Percentiles rank a stretch among this genome's conserved stretches.
Conservation (phyloP, 2,888 invertebrate genomes). For the Panorpa germanica region DNA sequence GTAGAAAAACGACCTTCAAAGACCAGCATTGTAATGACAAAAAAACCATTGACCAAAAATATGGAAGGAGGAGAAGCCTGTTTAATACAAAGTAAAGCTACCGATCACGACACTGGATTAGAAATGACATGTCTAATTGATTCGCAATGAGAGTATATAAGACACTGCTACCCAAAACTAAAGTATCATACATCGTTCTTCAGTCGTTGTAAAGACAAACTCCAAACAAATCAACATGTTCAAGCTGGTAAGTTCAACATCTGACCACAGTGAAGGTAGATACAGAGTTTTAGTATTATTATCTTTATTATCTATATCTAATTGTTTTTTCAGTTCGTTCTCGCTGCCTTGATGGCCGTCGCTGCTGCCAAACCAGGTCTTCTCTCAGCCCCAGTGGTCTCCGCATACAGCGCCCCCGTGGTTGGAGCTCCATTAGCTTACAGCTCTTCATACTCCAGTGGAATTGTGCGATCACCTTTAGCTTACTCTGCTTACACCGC, state of each 20-base stretch:
- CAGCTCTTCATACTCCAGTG: constrained; percentile 15
- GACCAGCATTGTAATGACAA: no score
- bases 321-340: constrained; percentile 24
- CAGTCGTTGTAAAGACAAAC: constrained; percentile 12
- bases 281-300: constrained; percentile 7
- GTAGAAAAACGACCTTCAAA: no score
- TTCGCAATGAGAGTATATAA: no score
- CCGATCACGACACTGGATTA: no score
- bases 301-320: neutral
- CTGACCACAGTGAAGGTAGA: neutral
- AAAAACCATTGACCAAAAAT: no score
- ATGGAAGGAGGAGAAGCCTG: no score
- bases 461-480: constrained; percentile 13
- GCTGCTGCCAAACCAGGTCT: constrained; percentile 29
- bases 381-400: constrained; percentile 8
- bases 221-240: constrained; percentile 27
- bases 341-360: constrained; percentile 31
- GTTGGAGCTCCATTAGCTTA: constrained; percentile 8
- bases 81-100: no score
- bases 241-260: constrained; percentile 27
- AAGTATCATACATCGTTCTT: constrained; percentile 15
- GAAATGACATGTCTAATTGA: no score
- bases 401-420: constrained; percentile 2
- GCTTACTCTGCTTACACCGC: constrained; percentile 19
- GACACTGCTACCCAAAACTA: no score